Conservation (phyloP, 2,113 vertebrate species). For the Chaetorhynchus papuensis region DNA sequence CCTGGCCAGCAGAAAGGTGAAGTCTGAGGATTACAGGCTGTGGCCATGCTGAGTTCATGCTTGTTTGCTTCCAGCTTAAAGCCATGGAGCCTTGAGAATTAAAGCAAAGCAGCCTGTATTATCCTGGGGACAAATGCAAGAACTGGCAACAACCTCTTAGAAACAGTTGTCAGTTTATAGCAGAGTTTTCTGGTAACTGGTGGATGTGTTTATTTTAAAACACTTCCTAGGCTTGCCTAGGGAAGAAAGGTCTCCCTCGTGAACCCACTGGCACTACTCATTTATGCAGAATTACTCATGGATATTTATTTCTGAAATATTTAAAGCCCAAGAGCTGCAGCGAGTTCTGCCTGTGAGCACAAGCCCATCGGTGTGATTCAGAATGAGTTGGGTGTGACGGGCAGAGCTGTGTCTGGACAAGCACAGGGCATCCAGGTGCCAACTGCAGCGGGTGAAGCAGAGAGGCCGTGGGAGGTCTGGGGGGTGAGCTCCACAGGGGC, state of each 20-base stretch:
- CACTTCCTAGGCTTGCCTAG: not conserved
- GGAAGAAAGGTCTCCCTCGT: not conserved
- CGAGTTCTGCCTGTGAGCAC: conserved; percentile 24
- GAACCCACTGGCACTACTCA: not conserved
- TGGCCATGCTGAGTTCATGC: not conserved
- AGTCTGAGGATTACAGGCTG: not conserved
- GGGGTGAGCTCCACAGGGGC: not conserved
- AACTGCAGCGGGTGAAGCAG: not conserved
- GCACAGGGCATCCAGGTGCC: not conserved
- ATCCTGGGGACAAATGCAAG: not conserved
- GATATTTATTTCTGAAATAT: not conserved
- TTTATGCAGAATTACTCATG: not conserved
- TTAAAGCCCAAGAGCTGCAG: not conserved
- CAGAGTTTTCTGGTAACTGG: not conserved
- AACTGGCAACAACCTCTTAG: not conserved
- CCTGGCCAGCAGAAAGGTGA: not conserved
- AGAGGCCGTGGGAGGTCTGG: not conserved
- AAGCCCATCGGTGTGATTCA: not conserved
- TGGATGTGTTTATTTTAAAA: not conserved
- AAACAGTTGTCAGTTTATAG: not conserved
- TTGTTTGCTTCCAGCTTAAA: not conserved
- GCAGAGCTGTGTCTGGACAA: conserved; percentile 15
- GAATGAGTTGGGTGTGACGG: not conserved
- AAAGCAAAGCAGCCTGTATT: not conserved
- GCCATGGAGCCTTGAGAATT: not conserved